phyloP scores from a whole-genome alignment of 1,140 invertebrate genomes.

The Diabrotica undecimpunctata region DNA sequence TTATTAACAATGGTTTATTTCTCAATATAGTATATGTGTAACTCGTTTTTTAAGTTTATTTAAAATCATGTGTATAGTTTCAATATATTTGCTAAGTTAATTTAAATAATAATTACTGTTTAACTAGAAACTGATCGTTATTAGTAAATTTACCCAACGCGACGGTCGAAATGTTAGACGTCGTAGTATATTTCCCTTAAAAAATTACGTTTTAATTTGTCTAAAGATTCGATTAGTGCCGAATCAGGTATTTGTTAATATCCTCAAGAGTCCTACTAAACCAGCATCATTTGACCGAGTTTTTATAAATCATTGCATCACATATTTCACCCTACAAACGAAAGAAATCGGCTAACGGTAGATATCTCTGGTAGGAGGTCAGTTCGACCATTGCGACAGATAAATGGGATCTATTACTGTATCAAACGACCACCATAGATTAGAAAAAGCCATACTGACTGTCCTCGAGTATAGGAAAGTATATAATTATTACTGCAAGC shows the following conservation, averaged over 20 bases:
- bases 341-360: background rate
- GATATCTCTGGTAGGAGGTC: background rate
- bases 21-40: too few relatives aligned
- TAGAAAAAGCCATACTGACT: conserved; percentile 14
- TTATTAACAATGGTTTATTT: too few relatives aligned
- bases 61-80: too few relatives aligned
- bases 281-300: background rate
- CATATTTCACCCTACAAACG: background rate
- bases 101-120: too few relatives aligned
- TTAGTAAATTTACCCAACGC: too few relatives aligned
- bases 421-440: conserved; percentile 25
- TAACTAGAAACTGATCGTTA: too few relatives aligned
- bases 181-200: too few relatives aligned
- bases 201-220: background rate
- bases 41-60: too few relatives aligned
- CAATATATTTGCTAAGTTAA: too few relatives aligned
- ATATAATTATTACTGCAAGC: background rate
- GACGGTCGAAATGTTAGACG: too few relatives aligned
- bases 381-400: background rate
- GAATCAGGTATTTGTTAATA: background rate
- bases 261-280: background rate
- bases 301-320: background rate
- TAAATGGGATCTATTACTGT: conserved; percentile 21
- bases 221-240: background rate
- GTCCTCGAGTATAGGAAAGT: conserved; percentile 11